phyloP scores from a whole-genome alignment of 2,797 vertebrate species.

The Etheostoma nigrum region DNA sequence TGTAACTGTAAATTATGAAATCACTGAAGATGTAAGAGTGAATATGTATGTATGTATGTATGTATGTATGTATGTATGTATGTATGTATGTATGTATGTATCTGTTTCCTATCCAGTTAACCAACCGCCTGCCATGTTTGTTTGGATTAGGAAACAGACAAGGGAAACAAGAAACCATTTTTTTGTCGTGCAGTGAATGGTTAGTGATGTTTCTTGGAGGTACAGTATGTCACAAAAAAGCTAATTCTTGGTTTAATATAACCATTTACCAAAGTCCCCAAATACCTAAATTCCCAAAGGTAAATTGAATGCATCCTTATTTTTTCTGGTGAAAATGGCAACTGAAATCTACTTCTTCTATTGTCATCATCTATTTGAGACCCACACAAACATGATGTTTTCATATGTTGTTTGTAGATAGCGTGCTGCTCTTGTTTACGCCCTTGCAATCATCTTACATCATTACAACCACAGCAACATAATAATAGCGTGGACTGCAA shows the following conservation, averaged over 20 bases:
- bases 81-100: no score
- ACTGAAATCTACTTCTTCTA: background rate
- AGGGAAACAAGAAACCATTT: background rate
- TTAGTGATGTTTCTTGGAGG: background rate
- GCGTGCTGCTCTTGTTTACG: slow-evolving; percentile 83
- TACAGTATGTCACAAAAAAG: background rate
- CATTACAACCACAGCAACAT: slow-evolving; percentile 80
- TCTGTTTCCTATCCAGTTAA: background rate
- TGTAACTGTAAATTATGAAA: background rate
- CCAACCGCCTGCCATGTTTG: background rate
- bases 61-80: no score
- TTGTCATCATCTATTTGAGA: slow-evolving; percentile 16
- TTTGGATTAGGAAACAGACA: background rate
- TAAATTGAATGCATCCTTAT: background rate
- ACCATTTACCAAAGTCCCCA: background rate
- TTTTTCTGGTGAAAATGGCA: background rate
- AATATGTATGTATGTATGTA: background rate
- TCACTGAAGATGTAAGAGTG: background rate
- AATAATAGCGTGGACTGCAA: slow-evolving; percentile 77
- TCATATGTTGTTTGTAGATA: slow-evolving; percentile 67
- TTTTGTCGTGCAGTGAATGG: background rate
- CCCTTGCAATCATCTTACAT: slow-evolving; percentile 75
- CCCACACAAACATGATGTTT: slow-evolving; percentile 59
- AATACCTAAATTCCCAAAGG: background rate
- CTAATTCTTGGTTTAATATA: background rate